Percentiles rank a stretch among this genome's conserved stretches.
phyloP scores from a whole-genome alignment of 1,140 invertebrate species.

The Cydia splendana region DNA sequence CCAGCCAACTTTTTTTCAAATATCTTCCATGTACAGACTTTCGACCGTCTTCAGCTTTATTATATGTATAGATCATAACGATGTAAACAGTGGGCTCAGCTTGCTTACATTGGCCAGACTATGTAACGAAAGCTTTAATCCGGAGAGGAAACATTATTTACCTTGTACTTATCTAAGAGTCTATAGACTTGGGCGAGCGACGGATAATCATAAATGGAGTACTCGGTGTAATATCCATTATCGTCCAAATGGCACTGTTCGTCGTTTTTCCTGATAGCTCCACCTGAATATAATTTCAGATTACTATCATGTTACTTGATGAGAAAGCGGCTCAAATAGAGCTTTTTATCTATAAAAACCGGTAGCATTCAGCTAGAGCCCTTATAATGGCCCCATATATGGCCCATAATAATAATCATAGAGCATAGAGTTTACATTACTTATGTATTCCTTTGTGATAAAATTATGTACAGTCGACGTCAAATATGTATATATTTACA shows the following conservation, averaged over 20 bases:
- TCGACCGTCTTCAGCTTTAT: no score
- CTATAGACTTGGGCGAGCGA: conserved; percentile 82
- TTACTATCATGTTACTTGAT: neutral
- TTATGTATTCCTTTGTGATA: no score
- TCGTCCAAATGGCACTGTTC: conserved; percentile 80
- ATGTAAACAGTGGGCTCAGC: conserved; percentile 36
- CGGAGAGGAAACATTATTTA: conserved; percentile 49
- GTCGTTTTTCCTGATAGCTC: conserved; percentile 77
- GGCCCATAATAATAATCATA: neutral
- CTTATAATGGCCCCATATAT: no score
- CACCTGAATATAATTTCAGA: conserved; percentile 59
- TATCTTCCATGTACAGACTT: no score
- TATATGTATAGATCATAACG: no score
- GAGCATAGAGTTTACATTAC: neutral
- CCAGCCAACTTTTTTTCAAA: no score
- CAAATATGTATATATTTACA: no score
- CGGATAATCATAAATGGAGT: conserved; percentile 82
- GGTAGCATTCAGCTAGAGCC: neutral
- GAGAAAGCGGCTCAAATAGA: neutral
- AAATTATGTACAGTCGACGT: no score
- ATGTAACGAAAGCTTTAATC: conserved; percentile 44
- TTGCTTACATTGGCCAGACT: conserved; percentile 38
- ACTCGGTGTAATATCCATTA: conserved; percentile 79
- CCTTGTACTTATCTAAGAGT: conserved; percentile 80
- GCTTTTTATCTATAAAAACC: neutral